Conservation (phyloP, 2,888 invertebrate species). For the Spilarctia lutea region DNA sequence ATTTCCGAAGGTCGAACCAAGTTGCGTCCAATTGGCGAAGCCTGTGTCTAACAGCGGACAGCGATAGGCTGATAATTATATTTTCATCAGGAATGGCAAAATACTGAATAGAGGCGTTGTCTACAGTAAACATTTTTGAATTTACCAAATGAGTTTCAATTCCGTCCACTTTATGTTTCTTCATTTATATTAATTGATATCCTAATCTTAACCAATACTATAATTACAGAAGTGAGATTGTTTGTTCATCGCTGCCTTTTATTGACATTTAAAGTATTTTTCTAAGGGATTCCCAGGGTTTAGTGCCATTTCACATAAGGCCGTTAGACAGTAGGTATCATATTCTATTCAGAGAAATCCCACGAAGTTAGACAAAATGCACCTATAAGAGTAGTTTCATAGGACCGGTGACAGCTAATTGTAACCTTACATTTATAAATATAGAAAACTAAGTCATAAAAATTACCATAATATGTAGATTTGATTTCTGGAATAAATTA, state of each 20-base stretch:
- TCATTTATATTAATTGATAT: neutral
- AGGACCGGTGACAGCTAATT: neutral
- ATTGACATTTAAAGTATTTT: neutral
- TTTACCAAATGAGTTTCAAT: neutral
- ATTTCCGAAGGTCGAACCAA: too few species aligned
- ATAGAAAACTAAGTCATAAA: neutral
- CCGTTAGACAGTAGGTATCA: neutral
- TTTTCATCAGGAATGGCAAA: neutral
- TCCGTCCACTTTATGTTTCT: neutral
- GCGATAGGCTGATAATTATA: too few species aligned
- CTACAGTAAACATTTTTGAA: too few species aligned
- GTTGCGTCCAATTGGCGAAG: too few species aligned
- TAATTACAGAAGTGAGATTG: neutral
- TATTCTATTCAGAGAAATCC: neutral
- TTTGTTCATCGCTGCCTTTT: neutral
- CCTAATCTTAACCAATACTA: neutral
- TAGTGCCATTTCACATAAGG: neutral
- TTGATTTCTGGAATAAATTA: constrained; percentile 5
- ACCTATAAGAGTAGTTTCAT: neutral
- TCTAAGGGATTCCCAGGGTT: neutral
- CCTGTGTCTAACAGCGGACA: too few species aligned
- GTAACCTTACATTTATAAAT: neutral
- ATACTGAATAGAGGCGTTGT: neutral
- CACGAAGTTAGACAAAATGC: neutral
- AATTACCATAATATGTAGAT: constrained; percentile 5